phyloP scores from a whole-genome alignment of 2,797 vertebrate genomes.

The Oryzias dopingdopingensis region DNA sequence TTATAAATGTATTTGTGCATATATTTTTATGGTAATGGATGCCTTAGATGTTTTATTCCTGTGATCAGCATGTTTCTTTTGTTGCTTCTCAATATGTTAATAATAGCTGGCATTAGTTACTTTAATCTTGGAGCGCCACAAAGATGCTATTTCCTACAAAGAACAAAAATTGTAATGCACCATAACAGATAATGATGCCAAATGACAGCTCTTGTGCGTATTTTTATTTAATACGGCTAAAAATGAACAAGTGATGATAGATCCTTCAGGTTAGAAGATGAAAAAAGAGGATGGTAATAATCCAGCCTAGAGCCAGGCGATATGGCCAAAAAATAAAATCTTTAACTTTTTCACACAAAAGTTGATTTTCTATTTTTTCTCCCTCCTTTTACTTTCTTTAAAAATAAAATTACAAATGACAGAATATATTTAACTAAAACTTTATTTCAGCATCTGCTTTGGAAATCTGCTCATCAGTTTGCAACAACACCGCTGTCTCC shows the following conservation, averaged over 20 bases:
- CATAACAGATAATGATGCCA: constrained; percentile 22
- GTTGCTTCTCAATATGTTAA: neutral
- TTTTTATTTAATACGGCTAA: constrained; percentile 9
- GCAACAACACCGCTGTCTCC: too few species aligned
- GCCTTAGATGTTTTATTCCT: constrained; percentile 18
- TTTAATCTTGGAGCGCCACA: constrained; percentile 22
- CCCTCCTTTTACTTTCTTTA: too few species aligned
- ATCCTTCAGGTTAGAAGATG: neutral
- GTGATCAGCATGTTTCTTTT: constrained; percentile 13
- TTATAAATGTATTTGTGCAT: constrained; percentile 9
- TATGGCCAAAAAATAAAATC: too few species aligned
- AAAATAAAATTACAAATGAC: too few species aligned
- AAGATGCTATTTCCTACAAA: neutral
- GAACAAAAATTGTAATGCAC: neutral
- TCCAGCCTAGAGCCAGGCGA: neutral
- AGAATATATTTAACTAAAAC: too few species aligned
- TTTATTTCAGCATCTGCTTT: too few species aligned
- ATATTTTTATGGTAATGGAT: constrained; percentile 12
- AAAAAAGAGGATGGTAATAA: constrained; percentile 2
- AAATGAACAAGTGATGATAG: neutral
- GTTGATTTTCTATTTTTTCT: too few species aligned
- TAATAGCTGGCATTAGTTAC: constrained; percentile 27
- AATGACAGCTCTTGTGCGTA: constrained; percentile 13
- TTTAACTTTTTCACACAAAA: too few species aligned
- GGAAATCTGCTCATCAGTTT: too few species aligned